These are phyloP conservation scores for Lepidonotus clava DNA, from an alignment of 2,888 invertebrate genomes.

Conservation along the genomic window DNA sequence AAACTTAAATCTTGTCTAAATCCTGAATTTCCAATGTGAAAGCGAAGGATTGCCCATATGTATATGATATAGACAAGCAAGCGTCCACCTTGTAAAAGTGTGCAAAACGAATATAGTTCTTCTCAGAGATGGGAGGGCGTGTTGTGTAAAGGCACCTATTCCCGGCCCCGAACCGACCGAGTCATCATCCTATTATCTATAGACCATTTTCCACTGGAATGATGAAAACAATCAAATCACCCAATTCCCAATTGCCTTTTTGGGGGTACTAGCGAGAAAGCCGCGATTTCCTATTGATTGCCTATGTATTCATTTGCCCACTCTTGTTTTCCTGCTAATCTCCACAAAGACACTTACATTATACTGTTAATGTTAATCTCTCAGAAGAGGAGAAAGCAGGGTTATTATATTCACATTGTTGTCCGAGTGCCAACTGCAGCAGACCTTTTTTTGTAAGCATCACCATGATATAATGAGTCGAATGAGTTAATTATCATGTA, in stretches of 20 bases:
- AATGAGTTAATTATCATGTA: background rate
- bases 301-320: background rate
- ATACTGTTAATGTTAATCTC: slow-evolving; percentile 2
- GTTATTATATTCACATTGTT: background rate
- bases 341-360: too few relatives aligned
- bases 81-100: background rate
- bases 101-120: background rate
- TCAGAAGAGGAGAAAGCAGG: background rate
- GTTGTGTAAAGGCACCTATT: too few relatives aligned
- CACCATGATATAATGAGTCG: background rate
- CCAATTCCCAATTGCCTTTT: background rate
- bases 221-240: too few relatives aligned
- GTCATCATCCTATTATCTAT: too few relatives aligned
- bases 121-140: slow-evolving; percentile 2
- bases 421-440: background rate
- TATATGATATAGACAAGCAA: background rate
- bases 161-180: too few relatives aligned
- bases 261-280: background rate
- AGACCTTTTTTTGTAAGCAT: slow-evolving; percentile 5
- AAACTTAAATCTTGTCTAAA: background rate
- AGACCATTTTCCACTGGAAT: too few relatives aligned
- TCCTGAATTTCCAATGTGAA: slow-evolving; percentile 4
- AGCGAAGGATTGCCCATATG: background rate
- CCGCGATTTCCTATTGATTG: background rate
- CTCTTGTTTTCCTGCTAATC: slow-evolving; percentile 1